Evolutionary conservation across 2,113 vertebrate species (phyloP), one percentile per base, ranked within the genome.

Genomic region (Carlito syrichta): DNA sequence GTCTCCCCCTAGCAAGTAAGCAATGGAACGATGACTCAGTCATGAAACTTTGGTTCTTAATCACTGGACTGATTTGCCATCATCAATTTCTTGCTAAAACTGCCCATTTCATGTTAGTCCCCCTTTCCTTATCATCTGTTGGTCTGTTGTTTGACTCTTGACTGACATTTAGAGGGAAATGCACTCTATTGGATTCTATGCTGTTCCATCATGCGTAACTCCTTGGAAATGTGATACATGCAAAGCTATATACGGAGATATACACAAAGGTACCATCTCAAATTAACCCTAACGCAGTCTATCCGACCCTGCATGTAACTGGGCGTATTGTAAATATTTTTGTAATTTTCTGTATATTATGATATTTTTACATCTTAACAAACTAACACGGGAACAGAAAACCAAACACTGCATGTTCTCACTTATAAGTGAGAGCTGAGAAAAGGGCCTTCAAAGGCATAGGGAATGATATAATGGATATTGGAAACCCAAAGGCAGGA

Each of bases 41-140:
- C 4, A 0, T 0, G 7, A 56, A 74, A 86, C 3, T 3, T 2
- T 1, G 11, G 14, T 38, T 56, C 74, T 14, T 12, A 71, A 23
- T 38, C 71, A 10, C 9, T 9, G 14, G 45, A 45, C 43, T 62
- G n/a, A 14, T 1, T 12, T 2, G 19, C 22, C 38, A 73, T 76
- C 83, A 0, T 27, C 4, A 12, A 12, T 56, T n/a, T 68, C 43
- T 84, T 43, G 4, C 43, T 50, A 14, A n/a, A 38, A 20, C 16
- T 3, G 25, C 40, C 30, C 1, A 4, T 8, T 50, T 54, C 13
- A 2, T 8, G 0, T 17, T 3, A 8, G 11, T 22, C 32, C 40
- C 20, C n/a, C 63, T 22, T 9, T 17, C 62, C 58, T 77, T 27
- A 50, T 7, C 58, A 1, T 5, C 22, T 2, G 12, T 6, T 3